Percentiles rank a stretch among this genome's conserved stretches.
Conservation (phyloP, 2,888 invertebrate genomes). For the Trissolcus japonicus region DNA sequence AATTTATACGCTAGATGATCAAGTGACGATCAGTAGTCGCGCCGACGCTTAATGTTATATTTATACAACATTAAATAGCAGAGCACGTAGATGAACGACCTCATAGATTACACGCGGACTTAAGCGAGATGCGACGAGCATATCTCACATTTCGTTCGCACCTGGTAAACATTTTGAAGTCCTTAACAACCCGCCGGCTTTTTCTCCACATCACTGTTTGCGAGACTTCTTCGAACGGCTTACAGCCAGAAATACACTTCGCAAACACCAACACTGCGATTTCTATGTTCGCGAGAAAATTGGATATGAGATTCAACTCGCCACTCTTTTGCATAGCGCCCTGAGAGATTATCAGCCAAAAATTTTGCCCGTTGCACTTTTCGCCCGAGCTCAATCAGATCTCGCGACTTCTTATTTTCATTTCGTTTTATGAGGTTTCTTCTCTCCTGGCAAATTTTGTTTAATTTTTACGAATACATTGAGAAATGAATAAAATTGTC, state of each 20-base stretch:
- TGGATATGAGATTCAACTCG: neutral
- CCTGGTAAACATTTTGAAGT: constrained; percentile 54
- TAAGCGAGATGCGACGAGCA: constrained; percentile 27
- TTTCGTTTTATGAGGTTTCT: too few species aligned
- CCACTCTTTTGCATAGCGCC: neutral
- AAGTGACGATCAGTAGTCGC: constrained; percentile 31
- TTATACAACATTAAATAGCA: constrained; percentile 51
- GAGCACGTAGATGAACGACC: constrained; percentile 52
- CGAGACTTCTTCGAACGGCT: constrained; percentile 49
- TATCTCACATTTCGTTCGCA: constrained; percentile 49
- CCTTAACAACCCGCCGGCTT: constrained; percentile 45
- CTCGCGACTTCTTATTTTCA: too few species aligned
- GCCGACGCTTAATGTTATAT: constrained; percentile 45
- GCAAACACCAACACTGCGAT: constrained; percentile 40
- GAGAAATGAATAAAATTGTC: too few species aligned
- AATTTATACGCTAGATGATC: constrained; percentile 15
- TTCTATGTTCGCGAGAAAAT: constrained; percentile 21
- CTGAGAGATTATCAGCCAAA: too few species aligned
- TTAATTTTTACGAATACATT: too few species aligned
- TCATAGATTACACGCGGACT: constrained; percentile 45
- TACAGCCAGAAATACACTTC: constrained; percentile 49
- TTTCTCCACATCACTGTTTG: constrained; percentile 44
- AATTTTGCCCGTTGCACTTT: too few species aligned
- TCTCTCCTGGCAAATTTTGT: too few species aligned
- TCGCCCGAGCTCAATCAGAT: too few species aligned